Evolutionary conservation across 1,140 invertebrate species (phyloP), one percentile per base, ranked within the genome.

Genomic region (Drosophila parvula): DNA sequence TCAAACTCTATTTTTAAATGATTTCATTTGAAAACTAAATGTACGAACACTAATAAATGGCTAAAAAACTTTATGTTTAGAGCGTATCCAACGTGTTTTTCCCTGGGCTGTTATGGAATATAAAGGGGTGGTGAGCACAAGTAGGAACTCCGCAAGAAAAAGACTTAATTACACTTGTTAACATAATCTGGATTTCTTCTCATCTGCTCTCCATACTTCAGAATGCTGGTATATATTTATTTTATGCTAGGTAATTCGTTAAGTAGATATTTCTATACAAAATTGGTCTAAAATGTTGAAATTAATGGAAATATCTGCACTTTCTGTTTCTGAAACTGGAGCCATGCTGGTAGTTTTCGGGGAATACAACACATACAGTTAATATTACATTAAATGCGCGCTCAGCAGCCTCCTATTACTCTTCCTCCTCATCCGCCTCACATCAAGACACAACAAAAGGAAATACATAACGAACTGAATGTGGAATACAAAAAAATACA

Each of bases 251-350:
- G 38, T 88, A 79, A 86, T 82, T 86, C 60, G 67, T 83, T 83
- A 81, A 58, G 69, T 77, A 77, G 70, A 65, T 76, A 79, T 60
- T 53, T 79, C 70, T 88, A 81, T 83, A 89, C 70, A 89, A 89
- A 89, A 89, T 89, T 89, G 84, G 84, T 89, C 84, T 89, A 86
- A 88, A 85, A 70, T 81, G 74, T 78, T 48, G 77, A 78, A 85
- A 74, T 74, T 30, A 76, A 38, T 22, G 44, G 45, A 38, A 75
- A 74, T 56, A 74, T 63, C 73, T 74, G 56, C 70, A 73, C 57
- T 53, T 45, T 61, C 12, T 51, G 32, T 53, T 53, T 14, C 51
- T 74, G 16, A 53, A 76, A 36, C 65, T 41, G 61, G 18, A 48
- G 61, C 61, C 61, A 41, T 30, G 32, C 51, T 36, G 38, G 43